Percentiles rank a stretch among this genome's conserved stretches.
These are phyloP conservation scores for Eustalomyia histrio DNA, from an alignment of 2,888 invertebrate species.

Conservation along the genomic window DNA sequence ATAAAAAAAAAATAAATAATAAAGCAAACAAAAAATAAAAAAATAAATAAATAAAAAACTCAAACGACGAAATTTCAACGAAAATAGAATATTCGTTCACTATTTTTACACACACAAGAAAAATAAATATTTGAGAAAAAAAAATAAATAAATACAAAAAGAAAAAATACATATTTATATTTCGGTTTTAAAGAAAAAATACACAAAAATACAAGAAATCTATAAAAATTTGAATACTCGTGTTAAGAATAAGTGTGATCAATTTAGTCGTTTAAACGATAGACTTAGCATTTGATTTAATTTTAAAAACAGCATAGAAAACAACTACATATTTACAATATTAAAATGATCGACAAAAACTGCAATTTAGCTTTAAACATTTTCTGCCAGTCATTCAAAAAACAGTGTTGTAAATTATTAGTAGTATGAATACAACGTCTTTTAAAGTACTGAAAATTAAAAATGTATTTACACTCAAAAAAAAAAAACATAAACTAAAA, in stretches of 20 bases:
- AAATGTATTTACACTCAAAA: too few species aligned
- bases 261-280: neutral
- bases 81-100: constrained; percentile 74
- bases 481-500: too few species aligned
- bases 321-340: too few species aligned
- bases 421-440: too few species aligned
- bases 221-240: constrained; percentile 16
- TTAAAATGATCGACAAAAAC: too few species aligned
- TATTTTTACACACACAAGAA: constrained; percentile 70
- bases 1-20: constrained; percentile 48
- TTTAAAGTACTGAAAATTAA: too few species aligned
- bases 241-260: neutral
- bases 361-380: too few species aligned
- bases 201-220: constrained; percentile 11
- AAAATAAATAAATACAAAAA: neutral
- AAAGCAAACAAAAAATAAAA: constrained; percentile 35
- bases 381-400: too few species aligned
- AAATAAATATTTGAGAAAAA: constrained; percentile 25
- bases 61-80: constrained; percentile 54
- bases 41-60: constrained; percentile 25
- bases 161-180: constrained; percentile 31
- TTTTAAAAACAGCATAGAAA: neutral
- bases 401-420: too few species aligned
- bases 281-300: neutral
- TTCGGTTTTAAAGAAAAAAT: constrained; percentile 33